Evolutionary conservation across 2,113 vertebrate genomes (phyloP), one percentile per base, ranked within the genome.

Genomic region (Rhea pennata): DNA sequence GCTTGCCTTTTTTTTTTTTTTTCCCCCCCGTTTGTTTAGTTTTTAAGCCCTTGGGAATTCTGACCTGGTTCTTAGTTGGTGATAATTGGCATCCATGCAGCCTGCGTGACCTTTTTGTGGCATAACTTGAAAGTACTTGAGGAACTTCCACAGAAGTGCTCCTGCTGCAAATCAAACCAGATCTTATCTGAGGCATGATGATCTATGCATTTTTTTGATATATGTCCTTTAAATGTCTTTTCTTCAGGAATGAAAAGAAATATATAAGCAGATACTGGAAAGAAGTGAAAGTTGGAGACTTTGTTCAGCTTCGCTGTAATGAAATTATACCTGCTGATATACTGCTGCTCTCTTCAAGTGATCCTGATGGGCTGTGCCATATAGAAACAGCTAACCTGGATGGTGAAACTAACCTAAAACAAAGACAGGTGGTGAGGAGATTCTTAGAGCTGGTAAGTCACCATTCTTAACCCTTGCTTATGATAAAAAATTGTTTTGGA

Each of bases 361-460:
- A 99, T 97, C 99, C 99, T 0, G 99, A 99, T 72, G 99, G 99
- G 16, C 98, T 99, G 75, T 99, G 99, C 96, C 99, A 99, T 97
- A 99, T 99, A 7, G 99, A 99, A 98, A 99, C 99, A 1, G 99
- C 99, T 97, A 99, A 99, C 48, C 98, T 99, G 98, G 99, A 99
- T 31, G 99, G 99, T 29, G 99, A 99, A 98, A 99, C 99, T 95
- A 99, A 99, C 97, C 98, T 99, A 58, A 99, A 99, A 91, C 99
- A 99, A 96, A 98, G 99, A 74, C 99, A 99, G 97, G 99, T 99
- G 72, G 98, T 99, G 79, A 98, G 99, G 44, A 98, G 98, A 96
- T 99, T 99, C 97, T 98, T 98, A 1, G 99, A 99, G 95, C 98
- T 99, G 94, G 99, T 99, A 98, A 99, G 99, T 97, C 36, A 77